A percentile compares a stretch with the other conserved stretches of the same genome.
phyloP scores from a whole-genome alignment of 2,888 invertebrate species.

The Alsophila aescularia region DNA sequence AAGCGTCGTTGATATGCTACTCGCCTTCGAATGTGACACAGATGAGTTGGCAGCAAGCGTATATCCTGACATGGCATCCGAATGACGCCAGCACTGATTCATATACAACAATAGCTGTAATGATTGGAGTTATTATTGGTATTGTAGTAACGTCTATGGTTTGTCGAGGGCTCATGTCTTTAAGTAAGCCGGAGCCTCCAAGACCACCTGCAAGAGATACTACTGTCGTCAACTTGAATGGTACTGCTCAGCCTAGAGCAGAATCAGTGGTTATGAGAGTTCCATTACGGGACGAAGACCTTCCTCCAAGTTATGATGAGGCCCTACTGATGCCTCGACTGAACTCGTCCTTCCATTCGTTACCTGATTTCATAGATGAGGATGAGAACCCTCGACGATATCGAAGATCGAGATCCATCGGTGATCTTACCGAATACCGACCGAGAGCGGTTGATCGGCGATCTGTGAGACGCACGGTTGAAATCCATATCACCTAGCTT shows the following conservation, averaged over 20 bases:
- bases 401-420: constrained; percentile 76
- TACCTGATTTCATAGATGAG: constrained; percentile 75
- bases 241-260: constrained; percentile 51
- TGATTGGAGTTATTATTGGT: constrained; percentile 81
- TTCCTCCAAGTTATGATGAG: constrained; percentile 90
- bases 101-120: constrained; percentile 83
- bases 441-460: constrained; percentile 65
- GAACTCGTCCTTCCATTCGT: constrained; percentile 85
- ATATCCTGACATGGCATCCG: constrained; percentile 86
- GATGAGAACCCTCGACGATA: constrained; percentile 59
- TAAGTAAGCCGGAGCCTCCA: constrained; percentile 64
- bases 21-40: constrained; percentile 87
- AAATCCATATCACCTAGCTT: constrained; percentile 55
- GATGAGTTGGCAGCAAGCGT: constrained; percentile 88
- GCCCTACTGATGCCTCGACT: constrained; percentile 89
- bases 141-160: constrained; percentile 83
- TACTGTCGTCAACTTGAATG: constrained; percentile 69
- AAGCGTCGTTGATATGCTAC: constrained; percentile 85
- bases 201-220: constrained; percentile 59
- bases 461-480: constrained; percentile 70
- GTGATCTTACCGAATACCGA: constrained; percentile 70
- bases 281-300: constrained; percentile 65
- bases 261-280: constrained; percentile 67
- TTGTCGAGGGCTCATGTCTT: constrained; percentile 77
- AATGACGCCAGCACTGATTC: constrained; percentile 61